phyloP scores from a whole-genome alignment of 2,113 vertebrate species.

The Copsychus sechellarum region DNA sequence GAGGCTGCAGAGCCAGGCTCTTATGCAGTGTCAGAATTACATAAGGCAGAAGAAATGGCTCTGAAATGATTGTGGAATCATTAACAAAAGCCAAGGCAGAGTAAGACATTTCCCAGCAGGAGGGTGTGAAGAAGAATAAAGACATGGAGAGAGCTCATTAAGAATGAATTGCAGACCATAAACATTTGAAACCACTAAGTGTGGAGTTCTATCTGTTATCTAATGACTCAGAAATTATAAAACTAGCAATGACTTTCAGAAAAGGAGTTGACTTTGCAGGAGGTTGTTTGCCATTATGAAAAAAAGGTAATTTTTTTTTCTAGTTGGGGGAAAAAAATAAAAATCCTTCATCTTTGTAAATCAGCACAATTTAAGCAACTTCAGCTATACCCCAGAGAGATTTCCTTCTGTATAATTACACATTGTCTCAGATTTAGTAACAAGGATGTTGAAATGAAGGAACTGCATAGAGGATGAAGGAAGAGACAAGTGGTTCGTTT shows the following conservation, averaged over 20 bases:
- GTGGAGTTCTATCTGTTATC: slow-evolving; percentile 87
- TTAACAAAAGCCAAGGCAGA: slow-evolving; percentile 85
- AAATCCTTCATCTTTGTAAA: slow-evolving; percentile 75
- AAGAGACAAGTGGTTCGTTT: slow-evolving; percentile 60
- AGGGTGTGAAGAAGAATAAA: slow-evolving; percentile 83
- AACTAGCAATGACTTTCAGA: slow-evolving; percentile 84
- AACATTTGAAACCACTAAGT: slow-evolving; percentile 88
- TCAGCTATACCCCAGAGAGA: slow-evolving; percentile 71
- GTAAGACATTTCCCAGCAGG: slow-evolving; percentile 87
- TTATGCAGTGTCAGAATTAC: slow-evolving; percentile 81
- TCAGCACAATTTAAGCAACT: slow-evolving; percentile 77
- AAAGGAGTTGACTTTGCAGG: slow-evolving; percentile 83
- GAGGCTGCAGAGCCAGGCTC: slow-evolving; percentile 80
- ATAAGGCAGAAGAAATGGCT: slow-evolving; percentile 85
- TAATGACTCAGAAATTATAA: slow-evolving; percentile 90
- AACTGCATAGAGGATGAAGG: slow-evolving; percentile 34
- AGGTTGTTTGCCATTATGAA: slow-evolving; percentile 77
- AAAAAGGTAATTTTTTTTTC: slow-evolving; percentile 65
- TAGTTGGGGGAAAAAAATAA: slow-evolving; percentile 32
- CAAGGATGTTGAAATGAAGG: slow-evolving; percentile 59
- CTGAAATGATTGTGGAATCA: slow-evolving; percentile 85
- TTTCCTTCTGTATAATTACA: slow-evolving; percentile 74
- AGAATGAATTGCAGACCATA: slow-evolving; percentile 90
- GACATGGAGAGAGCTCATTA: slow-evolving; percentile 88
- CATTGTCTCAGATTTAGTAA: slow-evolving; percentile 66